A percentile compares a stretch with the other conserved stretches of the same genome.
These are phyloP conservation scores for Felis catus DNA, from an alignment of 2,113 vertebrate genomes.

Conservation along the genomic window DNA sequence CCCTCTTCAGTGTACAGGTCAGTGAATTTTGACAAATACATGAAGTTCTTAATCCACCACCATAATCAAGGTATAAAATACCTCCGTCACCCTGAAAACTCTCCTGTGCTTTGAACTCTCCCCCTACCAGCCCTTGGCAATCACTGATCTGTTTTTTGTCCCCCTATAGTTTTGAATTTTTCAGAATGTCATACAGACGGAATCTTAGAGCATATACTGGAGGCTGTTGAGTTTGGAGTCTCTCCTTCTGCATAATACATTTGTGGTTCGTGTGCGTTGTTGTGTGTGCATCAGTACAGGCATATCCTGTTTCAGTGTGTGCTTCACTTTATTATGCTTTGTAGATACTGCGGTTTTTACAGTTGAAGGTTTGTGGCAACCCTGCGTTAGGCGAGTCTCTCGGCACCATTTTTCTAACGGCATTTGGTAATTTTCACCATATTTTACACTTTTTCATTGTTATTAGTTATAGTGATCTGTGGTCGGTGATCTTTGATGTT, in stretches of 20 bases:
- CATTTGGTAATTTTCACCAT: neutral
- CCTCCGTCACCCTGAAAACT: fast-evolving
- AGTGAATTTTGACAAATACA: neutral
- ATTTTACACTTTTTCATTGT: neutral
- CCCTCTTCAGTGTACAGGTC: neutral
- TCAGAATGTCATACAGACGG: neutral
- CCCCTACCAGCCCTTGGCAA: neutral
- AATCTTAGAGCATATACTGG: no score
- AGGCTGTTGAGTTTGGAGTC: neutral
- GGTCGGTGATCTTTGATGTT: neutral
- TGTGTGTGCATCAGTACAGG: neutral
- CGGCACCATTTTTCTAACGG: neutral
- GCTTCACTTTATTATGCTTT: neutral
- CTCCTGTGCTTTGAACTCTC: fast-evolving
- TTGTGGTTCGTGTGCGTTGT: no score
- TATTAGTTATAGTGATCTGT: neutral
- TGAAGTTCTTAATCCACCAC: no score
- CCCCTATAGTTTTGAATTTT: neutral
- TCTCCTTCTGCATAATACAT: neutral
- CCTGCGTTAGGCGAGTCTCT: neutral
- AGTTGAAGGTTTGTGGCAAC: neutral
- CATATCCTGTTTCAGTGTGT: neutral
- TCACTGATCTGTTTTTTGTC: neutral
- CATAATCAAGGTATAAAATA: no score
- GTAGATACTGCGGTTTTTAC: neutral